Evolutionary conservation across 2,888 invertebrate genomes (phyloP).

Genomic region (Physocephala rufipes): DNA sequence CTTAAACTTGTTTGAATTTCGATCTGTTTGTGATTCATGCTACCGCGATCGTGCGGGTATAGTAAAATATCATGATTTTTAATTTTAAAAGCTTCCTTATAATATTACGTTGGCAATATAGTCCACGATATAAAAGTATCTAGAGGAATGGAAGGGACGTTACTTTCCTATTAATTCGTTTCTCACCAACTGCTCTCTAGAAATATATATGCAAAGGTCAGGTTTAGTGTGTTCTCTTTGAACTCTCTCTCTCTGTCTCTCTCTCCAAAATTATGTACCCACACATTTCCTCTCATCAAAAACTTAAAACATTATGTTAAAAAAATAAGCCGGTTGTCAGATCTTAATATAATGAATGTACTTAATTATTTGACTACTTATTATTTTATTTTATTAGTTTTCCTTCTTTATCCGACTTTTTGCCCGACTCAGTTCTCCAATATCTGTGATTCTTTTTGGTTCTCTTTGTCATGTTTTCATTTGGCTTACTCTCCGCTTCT

Average conservation of each 20-base stretch:
- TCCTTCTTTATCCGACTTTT: neutral
- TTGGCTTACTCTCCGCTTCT: neutral
- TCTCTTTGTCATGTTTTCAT: too few species aligned
- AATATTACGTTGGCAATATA: neutral
- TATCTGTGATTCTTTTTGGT: neutral
- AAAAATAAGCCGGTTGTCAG: conserved; percentile 9
- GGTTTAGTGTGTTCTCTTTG: neutral
- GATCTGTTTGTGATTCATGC: conserved; percentile 32
- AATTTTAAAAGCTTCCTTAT: neutral
- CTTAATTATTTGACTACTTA: conserved; percentile 26
- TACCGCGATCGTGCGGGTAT: conserved; percentile 11
- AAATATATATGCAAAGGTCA: neutral
- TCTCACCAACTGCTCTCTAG: neutral
- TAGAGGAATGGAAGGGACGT: too few species aligned
- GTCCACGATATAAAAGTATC: too few species aligned
- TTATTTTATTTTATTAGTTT: conserved; percentile 13
- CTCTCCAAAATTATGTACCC: neutral
- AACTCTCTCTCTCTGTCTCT: neutral
- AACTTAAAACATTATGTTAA: neutral
- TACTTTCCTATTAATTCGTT: neutral
- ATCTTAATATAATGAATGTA: conserved; percentile 8
- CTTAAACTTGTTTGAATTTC: conserved; percentile 31
- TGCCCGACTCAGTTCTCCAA: neutral
- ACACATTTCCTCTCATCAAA: conserved; percentile 3
- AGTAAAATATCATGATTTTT: conserved; percentile 11